These are phyloP conservation scores for Odontocolon sp. DNA, from an alignment of 2,888 invertebrate species.

Conservation along the genomic window DNA sequence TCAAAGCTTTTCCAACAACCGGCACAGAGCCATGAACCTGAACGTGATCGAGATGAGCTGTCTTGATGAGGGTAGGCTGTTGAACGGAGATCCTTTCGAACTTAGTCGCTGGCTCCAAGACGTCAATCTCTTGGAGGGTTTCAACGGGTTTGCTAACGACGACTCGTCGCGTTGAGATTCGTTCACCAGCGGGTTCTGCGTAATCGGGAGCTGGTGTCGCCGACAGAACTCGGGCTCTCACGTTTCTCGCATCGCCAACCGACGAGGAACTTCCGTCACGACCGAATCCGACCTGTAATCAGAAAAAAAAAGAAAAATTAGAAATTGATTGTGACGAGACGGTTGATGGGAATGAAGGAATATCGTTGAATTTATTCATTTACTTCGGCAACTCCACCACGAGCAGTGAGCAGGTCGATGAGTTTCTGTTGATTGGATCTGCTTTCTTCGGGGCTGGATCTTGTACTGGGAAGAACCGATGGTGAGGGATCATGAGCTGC, in stretches of 20 bases:
- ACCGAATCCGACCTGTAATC: slow-evolving; percentile 75
- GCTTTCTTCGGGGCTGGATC: slow-evolving; percentile 76
- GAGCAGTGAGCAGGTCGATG: slow-evolving; percentile 82
- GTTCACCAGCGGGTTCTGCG: slow-evolving; percentile 82
- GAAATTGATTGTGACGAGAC: neutral
- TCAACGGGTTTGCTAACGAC: slow-evolving; percentile 85
- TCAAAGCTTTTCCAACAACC: slow-evolving; percentile 77
- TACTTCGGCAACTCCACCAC: slow-evolving; percentile 79
- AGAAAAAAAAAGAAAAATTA: neutral
- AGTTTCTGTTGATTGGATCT: slow-evolving; percentile 81
- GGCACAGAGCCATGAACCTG: slow-evolving; percentile 80
- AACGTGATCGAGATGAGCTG: slow-evolving; percentile 80
- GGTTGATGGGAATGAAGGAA: neutral
- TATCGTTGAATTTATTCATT: slow-evolving; percentile 13
- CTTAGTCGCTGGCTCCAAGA: slow-evolving; percentile 84
- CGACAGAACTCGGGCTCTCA: slow-evolving; percentile 83
- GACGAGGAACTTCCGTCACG: slow-evolving; percentile 75
- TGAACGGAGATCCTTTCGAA: slow-evolving; percentile 83
- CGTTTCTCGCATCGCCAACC: slow-evolving; percentile 81
- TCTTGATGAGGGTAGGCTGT: slow-evolving; percentile 82
- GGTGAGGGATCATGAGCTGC: slow-evolving; percentile 70
- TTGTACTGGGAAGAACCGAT: slow-evolving; percentile 73
- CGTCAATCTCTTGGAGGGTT: slow-evolving; percentile 84
- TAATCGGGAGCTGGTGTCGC: slow-evolving; percentile 83
- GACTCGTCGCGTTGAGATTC: slow-evolving; percentile 84